Conservation (phyloP, 2,113 vertebrate genomes). For the Rhinolophus ferrumequinum region DNA sequence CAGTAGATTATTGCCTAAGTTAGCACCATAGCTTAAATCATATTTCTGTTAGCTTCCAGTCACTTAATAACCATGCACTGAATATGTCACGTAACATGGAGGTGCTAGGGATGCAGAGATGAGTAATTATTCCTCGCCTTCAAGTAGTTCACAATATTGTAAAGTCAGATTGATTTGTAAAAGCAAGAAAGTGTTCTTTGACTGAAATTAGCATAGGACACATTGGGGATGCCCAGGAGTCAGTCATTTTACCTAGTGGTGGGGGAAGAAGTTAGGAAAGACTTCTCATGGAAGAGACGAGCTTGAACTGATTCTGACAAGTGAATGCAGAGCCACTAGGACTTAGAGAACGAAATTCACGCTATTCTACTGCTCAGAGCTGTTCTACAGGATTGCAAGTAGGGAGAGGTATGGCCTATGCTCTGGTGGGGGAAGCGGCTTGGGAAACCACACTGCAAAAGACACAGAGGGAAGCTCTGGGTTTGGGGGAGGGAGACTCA, state of each 20-base stretch:
- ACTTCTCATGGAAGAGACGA: not conserved
- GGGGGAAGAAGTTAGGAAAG: not conserved
- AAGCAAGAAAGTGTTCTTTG: not conserved
- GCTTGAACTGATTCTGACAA: not conserved
- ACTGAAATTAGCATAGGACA: not conserved
- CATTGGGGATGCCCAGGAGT: not conserved
- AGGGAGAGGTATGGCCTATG: accelerated
- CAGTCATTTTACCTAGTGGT: not conserved
- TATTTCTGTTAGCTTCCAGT: not conserved
- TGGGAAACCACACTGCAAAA: not conserved
- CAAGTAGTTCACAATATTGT: not conserved
- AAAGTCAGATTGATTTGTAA: not conserved
- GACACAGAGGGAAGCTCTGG: not conserved
- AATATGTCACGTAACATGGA: not conserved
- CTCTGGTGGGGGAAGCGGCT: not conserved
- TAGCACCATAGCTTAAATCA: not conserved
- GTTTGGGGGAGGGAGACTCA: not conserved
- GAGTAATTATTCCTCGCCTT: not conserved
- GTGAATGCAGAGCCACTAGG: not conserved
- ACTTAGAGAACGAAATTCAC: not conserved
- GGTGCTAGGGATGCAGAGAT: not conserved
- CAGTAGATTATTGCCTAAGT: not conserved
- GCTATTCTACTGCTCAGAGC: not conserved
- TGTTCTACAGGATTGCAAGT: not conserved
- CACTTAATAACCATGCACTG: not conserved